Percentiles rank a stretch among this genome's conserved stretches.
Conservation (phyloP, 2,797 vertebrate genomes). For the Eremophila alpestris region DNA sequence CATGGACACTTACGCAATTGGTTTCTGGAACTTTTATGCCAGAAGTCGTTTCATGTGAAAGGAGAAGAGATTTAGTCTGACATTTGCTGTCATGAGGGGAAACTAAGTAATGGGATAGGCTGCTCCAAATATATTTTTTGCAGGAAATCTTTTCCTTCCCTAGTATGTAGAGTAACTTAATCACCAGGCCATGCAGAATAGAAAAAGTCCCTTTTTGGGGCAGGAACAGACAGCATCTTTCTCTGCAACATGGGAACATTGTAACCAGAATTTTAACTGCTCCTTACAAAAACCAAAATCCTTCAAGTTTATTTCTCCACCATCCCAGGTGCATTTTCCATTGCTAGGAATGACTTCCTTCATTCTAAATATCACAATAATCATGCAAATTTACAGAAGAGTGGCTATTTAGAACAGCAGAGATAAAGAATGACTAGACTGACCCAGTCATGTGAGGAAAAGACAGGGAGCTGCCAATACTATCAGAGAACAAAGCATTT, state of each 20-base stretch:
- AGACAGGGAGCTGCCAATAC: neutral
- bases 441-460: neutral
- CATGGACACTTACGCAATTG: neutral
- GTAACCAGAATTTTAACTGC: neutral
- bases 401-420: neutral
- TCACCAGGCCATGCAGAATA: neutral
- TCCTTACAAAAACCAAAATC: neutral
- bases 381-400: neutral
- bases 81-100: neutral
- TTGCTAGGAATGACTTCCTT: neutral
- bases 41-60: neutral
- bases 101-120: neutral
- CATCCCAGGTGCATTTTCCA: neutral
- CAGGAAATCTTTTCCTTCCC: neutral
- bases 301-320: neutral
- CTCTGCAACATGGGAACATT: neutral
- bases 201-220: neutral
- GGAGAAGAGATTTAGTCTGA: constrained; percentile 17
- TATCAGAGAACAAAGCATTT: neutral
- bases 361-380: neutral
- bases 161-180: neutral
- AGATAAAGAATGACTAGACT: neutral
- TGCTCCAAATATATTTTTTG: neutral
- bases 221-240: neutral
- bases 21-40: constrained; percentile 10